Conservation (phyloP, 2,797 vertebrate species). For the Melanotaenia maccullochi region DNA sequence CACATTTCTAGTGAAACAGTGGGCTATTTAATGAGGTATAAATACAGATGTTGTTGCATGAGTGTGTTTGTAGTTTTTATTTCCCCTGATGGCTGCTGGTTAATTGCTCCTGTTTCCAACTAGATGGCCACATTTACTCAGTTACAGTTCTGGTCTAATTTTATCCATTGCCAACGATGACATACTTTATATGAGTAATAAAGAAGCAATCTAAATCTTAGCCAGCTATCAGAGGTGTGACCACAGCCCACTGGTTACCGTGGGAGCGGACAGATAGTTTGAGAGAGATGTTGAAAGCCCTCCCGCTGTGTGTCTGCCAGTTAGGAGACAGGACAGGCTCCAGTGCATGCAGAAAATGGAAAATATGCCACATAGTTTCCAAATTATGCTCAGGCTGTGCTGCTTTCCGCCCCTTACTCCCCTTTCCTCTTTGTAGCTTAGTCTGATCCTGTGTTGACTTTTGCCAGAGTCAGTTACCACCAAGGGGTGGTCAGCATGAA, state of each 20-base stretch:
- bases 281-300: constrained; percentile 69
- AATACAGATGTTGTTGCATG: constrained; percentile 23
- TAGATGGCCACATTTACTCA: constrained; percentile 16
- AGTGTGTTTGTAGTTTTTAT: constrained; percentile 24
- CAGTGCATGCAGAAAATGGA: constrained; percentile 76
- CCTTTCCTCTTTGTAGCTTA: constrained; percentile 53
- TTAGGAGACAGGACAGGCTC: constrained; percentile 71
- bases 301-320: constrained; percentile 73
- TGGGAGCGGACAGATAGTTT: constrained; percentile 72
- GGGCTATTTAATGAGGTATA: constrained; percentile 19
- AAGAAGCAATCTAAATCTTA: constrained; percentile 18
- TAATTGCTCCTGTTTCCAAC: constrained; percentile 32
- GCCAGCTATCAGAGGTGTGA: not conserved
- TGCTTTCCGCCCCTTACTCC: constrained; percentile 54
- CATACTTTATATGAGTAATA: constrained; percentile 7
- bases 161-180: constrained; percentile 8
- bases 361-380: constrained; percentile 82
- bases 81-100: constrained; percentile 19
- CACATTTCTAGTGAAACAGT: not conserved
- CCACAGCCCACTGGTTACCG: constrained; percentile 55
- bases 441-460: constrained; percentile 64
- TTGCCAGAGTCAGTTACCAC: constrained; percentile 61
- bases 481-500: constrained; percentile 48
- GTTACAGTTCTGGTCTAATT: constrained; percentile 21
- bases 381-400: constrained; percentile 68